Evolutionary conservation across 2,113 vertebrate genomes (phyloP), one percentile per base, ranked within the genome.

Genomic region (Ranitomeya variabilis): DNA sequence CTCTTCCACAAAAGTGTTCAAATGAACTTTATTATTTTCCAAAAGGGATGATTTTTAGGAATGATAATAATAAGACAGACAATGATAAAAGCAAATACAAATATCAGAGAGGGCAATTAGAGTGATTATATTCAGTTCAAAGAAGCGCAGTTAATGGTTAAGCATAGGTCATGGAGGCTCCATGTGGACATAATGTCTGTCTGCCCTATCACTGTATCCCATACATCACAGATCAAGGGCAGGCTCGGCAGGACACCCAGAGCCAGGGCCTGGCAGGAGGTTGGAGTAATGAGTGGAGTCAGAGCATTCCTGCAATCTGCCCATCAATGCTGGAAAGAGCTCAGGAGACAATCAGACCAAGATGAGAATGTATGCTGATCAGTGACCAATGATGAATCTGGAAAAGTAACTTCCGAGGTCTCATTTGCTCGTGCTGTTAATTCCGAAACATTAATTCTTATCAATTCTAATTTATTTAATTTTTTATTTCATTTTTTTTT

Each of bases 251-350:
- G 93, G 93, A 91, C 93, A 92, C 92, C 93, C 90, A 80, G 93
- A 92, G 88, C 90, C 90, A 9, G 79, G 78, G 93, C 92, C 96
- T 85, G 95, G 96, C 96, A 93, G 97, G 96, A 95, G 96, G 93
- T 92, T 93, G 88, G 94, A 91, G 94, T 97, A 97, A 97, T 97
- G 96, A 97, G 95, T 90, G 90, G 89, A 94, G 93, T 92, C 92
- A 21, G 89, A 94, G 91, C 92, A 93, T 92, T 90, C 88, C 92
- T 92, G 54, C 78, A 91, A 93, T 95, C 94, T 95, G 82, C 95
- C 94, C 95, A 91, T 93, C 95, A 93, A 86, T 92, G 90, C 92
- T 16, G 90, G 21, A 82, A 21, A 9, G 18, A 57, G 37, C 81
- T 76, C 81, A 55, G 71, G 73, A 84, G 81, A 88, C 73, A 55